Conservation (phyloP, 2,888 invertebrate genomes). For the Sabellastarte sp. region DNA sequence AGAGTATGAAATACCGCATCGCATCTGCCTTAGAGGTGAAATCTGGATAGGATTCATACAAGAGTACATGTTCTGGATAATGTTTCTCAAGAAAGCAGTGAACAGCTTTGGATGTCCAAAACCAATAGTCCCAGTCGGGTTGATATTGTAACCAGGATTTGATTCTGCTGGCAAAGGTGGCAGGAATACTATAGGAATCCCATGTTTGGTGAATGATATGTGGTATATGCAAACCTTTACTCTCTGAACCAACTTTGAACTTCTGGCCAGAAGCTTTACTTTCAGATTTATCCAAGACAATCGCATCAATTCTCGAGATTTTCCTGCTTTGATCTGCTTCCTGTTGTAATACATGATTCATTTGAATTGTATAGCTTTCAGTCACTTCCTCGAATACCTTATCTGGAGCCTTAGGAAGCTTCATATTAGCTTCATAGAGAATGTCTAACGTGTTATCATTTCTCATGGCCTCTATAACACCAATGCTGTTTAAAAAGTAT, state of each 20-base stretch:
- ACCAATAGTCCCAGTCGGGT: conserved; percentile 53
- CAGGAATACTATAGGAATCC: conserved; percentile 24
- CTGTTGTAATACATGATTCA: too few species aligned
- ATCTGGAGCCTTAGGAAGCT: neutral
- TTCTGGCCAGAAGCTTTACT: neutral
- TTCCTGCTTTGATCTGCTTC: neutral
- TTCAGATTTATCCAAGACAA: neutral
- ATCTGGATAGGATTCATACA: neutral
- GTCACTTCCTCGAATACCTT: neutral
- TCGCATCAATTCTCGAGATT: too few species aligned
- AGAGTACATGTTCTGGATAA: conserved; percentile 25
- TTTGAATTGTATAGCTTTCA: neutral
- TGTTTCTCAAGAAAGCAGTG: conserved; percentile 40
- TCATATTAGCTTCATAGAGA: neutral
- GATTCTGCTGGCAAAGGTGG: conserved; percentile 23
- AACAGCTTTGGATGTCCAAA: conserved; percentile 55
- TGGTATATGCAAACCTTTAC: conserved; percentile 14
- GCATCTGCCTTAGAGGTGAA: conserved; percentile 12
- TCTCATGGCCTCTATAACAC: neutral
- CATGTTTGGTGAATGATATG: conserved; percentile 32
- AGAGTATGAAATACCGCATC: conserved; percentile 30
- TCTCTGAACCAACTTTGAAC: neutral
- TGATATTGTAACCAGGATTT: conserved; percentile 45
- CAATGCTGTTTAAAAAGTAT: neutral
- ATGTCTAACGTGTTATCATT: neutral